Conservation (phyloP, 2,888 invertebrate genomes). For the Caenorhabditis drosophilae region DNA sequence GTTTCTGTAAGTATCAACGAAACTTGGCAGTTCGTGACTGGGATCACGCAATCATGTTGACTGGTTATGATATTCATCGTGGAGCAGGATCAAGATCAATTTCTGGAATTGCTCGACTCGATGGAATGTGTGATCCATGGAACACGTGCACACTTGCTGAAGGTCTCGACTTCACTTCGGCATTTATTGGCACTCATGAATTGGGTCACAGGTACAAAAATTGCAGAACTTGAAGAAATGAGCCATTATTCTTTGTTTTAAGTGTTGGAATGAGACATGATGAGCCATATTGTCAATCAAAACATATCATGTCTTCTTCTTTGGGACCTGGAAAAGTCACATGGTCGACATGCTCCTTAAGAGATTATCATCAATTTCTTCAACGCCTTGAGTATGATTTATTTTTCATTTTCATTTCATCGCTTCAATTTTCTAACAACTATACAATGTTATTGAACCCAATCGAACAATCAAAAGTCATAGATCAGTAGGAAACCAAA, state of each 20-base stretch:
- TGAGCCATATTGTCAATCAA: slow-evolving; percentile 67
- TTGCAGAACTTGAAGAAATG: background rate
- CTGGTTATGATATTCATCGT: slow-evolving; percentile 68
- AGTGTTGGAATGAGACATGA: slow-evolving; percentile 69
- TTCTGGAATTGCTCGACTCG: slow-evolving; percentile 69
- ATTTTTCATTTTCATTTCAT: slow-evolving; percentile 12
- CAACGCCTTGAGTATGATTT: slow-evolving; percentile 62
- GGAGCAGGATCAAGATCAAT: slow-evolving; percentile 67
- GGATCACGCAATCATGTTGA: slow-evolving; percentile 69
- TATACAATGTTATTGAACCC: too few species aligned
- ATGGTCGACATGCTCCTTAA: slow-evolving; percentile 67
- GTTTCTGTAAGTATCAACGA: slow-evolving; percentile 68
- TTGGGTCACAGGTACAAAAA: slow-evolving; percentile 67
- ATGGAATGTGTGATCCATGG: slow-evolving; percentile 68
- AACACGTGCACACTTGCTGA: slow-evolving; percentile 69
- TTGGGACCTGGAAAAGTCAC: slow-evolving; percentile 69
- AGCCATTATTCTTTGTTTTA: slow-evolving; percentile 17
- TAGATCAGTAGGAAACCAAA: background rate
- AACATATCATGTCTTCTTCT: slow-evolving; percentile 67
- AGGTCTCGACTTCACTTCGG: slow-evolving; percentile 68
- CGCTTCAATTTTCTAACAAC: slow-evolving; percentile 10
- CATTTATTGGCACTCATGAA: slow-evolving; percentile 69
- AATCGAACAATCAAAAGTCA: too few species aligned
- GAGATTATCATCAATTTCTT: slow-evolving; percentile 68
- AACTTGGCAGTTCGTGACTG: slow-evolving; percentile 64